Conservation (phyloP, 2,797 vertebrate species). For the Mastacembelus armatus region DNA sequence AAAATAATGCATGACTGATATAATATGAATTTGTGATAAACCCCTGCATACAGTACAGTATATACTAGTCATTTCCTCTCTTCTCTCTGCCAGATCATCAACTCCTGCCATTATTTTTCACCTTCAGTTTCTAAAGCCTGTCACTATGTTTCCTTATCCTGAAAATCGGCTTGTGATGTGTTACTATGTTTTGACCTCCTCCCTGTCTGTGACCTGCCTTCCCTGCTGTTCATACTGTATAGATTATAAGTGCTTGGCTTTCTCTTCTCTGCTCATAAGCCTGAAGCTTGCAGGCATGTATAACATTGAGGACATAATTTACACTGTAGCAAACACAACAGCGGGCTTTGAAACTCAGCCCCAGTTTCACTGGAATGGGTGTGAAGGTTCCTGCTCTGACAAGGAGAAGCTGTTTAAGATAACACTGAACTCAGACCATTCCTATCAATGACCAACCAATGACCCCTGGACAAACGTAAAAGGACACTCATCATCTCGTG, state of each 20-base stretch:
- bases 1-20: neutral
- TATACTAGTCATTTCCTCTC: neutral
- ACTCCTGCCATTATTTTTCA: neutral
- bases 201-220: neutral
- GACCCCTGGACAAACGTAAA: too few relatives aligned
- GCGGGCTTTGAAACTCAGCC: too few relatives aligned
- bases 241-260: neutral
- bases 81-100: neutral
- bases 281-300: constrained; percentile 1
- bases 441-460: too few relatives aligned
- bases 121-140: too few relatives aligned
- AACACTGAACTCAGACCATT: too few relatives aligned
- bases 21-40: neutral
- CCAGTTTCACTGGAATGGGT: too few relatives aligned
- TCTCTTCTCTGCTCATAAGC: neutral
- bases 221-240: neutral
- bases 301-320: neutral
- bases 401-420: too few relatives aligned
- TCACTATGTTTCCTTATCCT: neutral
- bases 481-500: too few relatives aligned
- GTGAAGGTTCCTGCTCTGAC: too few relatives aligned
- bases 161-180: constrained; percentile 3
- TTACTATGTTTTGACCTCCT: constrained; percentile 3
- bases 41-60: neutral
- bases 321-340: too few relatives aligned